These are phyloP conservation scores for Amphiduros pacificus DNA, from an alignment of 2,888 invertebrate species.

Conservation along the genomic window DNA sequence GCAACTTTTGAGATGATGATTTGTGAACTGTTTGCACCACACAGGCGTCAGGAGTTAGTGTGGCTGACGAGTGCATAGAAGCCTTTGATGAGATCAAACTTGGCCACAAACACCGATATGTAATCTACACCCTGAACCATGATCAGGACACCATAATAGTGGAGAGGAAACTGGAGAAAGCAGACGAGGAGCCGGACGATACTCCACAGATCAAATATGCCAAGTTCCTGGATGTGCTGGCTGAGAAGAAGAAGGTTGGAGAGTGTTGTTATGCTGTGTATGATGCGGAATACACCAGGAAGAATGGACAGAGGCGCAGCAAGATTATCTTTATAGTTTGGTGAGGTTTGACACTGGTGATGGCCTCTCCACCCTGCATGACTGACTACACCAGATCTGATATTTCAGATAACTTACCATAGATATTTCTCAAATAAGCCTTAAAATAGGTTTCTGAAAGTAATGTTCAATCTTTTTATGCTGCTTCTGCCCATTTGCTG, in stretches of 20 bases:
- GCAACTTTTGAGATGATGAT: too few species aligned
- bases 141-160: constrained; percentile 13
- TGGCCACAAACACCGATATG: constrained; percentile 92
- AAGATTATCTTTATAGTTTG: constrained; percentile 31
- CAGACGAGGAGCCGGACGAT: constrained; percentile 5
- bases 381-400: neutral
- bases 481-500: neutral
- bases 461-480: neutral
- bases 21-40: too few species aligned
- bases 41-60: constrained; percentile 86
- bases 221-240: constrained; percentile 86
- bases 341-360: constrained; percentile 25
- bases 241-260: constrained; percentile 71
- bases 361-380: neutral
- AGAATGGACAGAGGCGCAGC: constrained; percentile 19
- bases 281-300: constrained; percentile 95
- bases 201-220: constrained; percentile 79
- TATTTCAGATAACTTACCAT: neutral
- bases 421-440: too few species aligned
- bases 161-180: neutral
- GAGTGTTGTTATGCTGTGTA: constrained; percentile 97
- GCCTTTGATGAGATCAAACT: constrained; percentile 96
- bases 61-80: constrained; percentile 91
- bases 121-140: constrained; percentile 81
- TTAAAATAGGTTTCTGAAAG: neutral